A percentile compares a stretch with the other conserved stretches of the same genome.
Evolutionary conservation across 2,797 vertebrate species (phyloP).

Genomic region (Smutsia temminckii): DNA sequence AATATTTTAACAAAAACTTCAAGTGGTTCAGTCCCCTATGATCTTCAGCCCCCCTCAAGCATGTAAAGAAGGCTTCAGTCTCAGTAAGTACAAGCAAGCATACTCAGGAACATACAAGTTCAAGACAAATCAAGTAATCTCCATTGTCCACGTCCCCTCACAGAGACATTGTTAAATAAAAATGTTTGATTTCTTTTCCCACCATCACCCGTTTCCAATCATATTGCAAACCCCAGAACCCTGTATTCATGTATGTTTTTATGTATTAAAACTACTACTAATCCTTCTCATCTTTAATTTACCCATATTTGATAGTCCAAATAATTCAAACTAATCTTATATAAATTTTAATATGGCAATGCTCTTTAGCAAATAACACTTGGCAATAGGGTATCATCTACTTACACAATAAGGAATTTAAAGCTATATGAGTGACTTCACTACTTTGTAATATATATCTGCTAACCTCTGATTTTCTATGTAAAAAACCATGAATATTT

Average conservation of each 20-base stretch:
- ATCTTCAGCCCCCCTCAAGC: neutral
- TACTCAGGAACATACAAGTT: neutral
- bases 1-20: conserved; percentile 21
- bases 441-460: neutral
- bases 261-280: neutral
- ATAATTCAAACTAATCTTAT: neutral
- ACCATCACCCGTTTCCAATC: neutral
- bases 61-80: neutral
- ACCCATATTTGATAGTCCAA: neutral
- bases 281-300: neutral
- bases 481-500: neutral
- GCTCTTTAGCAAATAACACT: neutral
- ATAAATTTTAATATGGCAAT: neutral
- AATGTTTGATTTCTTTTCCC: neutral
- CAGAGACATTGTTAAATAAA: neutral
- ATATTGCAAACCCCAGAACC: neutral
- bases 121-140: neutral
- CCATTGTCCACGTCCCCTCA: neutral
- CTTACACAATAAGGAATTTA: neutral
- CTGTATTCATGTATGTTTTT: too few relatives aligned
- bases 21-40: neutral
- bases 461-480: neutral
- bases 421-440: neutral
- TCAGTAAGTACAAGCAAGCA: neutral
- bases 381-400: neutral